These are phyloP conservation scores for Cryptoblepharus egeriae DNA, from an alignment of 2,797 vertebrate genomes.

Conservation along the genomic window DNA sequence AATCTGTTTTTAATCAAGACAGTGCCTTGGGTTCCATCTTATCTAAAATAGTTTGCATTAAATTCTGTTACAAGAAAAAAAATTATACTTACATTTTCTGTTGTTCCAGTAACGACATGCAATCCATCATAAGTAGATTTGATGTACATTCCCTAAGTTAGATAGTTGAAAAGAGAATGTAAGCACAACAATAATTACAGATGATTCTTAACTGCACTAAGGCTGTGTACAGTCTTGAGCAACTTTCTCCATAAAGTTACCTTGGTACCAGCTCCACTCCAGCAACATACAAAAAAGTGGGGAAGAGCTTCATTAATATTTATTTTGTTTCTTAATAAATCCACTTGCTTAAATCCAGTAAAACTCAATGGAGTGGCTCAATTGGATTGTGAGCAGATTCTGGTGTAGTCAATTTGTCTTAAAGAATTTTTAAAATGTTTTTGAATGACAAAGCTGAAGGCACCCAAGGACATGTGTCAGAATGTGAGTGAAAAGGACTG, in stretches of 20 bases:
- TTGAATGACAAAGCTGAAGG: not conserved
- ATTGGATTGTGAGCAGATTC: not conserved
- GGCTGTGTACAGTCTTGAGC: not conserved
- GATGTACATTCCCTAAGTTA: constrained; percentile 93
- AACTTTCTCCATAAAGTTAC: not conserved
- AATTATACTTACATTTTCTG: constrained; percentile 89
- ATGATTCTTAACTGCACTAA: not conserved
- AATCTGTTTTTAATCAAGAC: constrained; percentile 3
- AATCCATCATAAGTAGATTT: constrained; percentile 97
- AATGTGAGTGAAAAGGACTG: no score
- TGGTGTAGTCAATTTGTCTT: not conserved
- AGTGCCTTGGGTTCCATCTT: not conserved
- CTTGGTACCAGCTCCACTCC: not conserved
- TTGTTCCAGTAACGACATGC: constrained; percentile 95
- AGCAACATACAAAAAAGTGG: not conserved
- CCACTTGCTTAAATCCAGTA: not conserved
- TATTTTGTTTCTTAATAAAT: not conserved
- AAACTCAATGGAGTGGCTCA: not conserved
- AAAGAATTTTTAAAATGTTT: not conserved
- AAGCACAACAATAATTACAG: constrained; percentile 22
- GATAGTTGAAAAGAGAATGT: constrained; percentile 41
- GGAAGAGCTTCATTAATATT: not conserved
- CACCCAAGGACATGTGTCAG: no score
- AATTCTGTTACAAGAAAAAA: constrained; percentile 3
- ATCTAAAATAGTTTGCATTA: not conserved